These are phyloP conservation scores for Neodiprion fabricii DNA, from an alignment of 1,140 invertebrate genomes.

Conservation along the genomic window DNA sequence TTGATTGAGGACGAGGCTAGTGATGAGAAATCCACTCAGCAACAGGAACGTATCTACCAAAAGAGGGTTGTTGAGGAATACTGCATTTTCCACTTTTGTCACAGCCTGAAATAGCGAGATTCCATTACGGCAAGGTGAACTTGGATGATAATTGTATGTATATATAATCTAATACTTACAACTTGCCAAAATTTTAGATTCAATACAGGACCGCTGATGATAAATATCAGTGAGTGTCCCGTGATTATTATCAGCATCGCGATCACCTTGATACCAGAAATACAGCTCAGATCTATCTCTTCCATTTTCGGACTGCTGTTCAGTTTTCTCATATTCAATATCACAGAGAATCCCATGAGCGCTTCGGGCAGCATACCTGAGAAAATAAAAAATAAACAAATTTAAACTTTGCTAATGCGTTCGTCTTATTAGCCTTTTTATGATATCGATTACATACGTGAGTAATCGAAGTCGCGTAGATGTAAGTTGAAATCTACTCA, in stretches of 20 bases:
- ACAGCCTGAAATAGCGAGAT: slow-evolving; percentile 37
- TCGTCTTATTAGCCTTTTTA: neutral
- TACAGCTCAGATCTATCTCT: slow-evolving; percentile 66
- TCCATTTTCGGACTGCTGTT: slow-evolving; percentile 57
- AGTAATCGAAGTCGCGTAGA: neutral
- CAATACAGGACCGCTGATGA: slow-evolving; percentile 69
- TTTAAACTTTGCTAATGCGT: neutral
- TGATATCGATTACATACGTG: neutral
- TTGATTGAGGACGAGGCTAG: slow-evolving; percentile 69
- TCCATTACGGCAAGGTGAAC: neutral
- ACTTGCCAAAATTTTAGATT: slow-evolving; percentile 68
- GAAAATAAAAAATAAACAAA: neutral
- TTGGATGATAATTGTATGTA: slow-evolving; percentile 10
- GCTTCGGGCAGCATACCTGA: slow-evolving; percentile 49
- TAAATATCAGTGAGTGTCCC: slow-evolving; percentile 69
- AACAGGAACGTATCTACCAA: slow-evolving; percentile 76
- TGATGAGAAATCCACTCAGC: slow-evolving; percentile 72
- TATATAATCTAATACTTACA: slow-evolving; percentile 50
- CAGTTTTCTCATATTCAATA: slow-evolving; percentile 67
- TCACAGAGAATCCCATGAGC: slow-evolving; percentile 66
- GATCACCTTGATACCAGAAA: slow-evolving; percentile 70
- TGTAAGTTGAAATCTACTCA: neutral
- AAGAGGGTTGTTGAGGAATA: slow-evolving; percentile 69
- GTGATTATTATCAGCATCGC: slow-evolving; percentile 70
- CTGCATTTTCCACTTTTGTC: slow-evolving; percentile 53